These are phyloP conservation scores for Engraulis encrasicolus DNA, from an alignment of 2,113 vertebrate genomes.

Conservation along the genomic window DNA sequence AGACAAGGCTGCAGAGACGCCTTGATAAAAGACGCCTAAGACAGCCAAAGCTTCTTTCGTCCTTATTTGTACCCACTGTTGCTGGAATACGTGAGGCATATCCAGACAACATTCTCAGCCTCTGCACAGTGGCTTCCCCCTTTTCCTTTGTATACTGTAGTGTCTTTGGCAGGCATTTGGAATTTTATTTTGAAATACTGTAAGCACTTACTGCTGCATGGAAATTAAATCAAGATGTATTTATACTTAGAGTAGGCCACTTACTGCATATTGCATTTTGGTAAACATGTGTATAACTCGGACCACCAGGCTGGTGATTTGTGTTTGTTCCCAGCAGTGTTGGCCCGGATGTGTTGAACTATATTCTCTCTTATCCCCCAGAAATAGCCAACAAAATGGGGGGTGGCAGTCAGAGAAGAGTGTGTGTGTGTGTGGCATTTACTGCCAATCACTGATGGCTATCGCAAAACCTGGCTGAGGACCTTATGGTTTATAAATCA, in stretches of 20 bases:
- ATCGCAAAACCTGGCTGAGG: neutral
- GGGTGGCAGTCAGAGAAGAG: neutral
- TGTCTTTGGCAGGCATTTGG: neutral
- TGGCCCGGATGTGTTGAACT: neutral
- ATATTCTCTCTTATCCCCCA: neutral
- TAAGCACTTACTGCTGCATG: neutral
- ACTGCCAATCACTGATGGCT: neutral
- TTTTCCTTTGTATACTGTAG: neutral
- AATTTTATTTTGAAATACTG: neutral
- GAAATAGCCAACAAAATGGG: neutral
- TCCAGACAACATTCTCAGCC: neutral
- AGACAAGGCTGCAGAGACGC: neutral
- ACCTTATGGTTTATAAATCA: constrained; percentile 63
- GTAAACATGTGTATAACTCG: neutral
- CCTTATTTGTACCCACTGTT: neutral
- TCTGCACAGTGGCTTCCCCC: neutral
- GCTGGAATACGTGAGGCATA: neutral
- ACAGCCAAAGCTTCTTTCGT: neutral
- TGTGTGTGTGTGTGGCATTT: too few relatives aligned
- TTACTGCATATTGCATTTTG: too few relatives aligned
- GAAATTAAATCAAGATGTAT: neutral
- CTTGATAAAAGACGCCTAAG: neutral
- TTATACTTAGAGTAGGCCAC: neutral
- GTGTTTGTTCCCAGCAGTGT: neutral
- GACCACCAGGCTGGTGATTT: neutral